A percentile compares a stretch with the other conserved stretches of the same genome.
Conservation (phyloP, 2,888 invertebrate genomes). For the Drosophila nigricruria region DNA sequence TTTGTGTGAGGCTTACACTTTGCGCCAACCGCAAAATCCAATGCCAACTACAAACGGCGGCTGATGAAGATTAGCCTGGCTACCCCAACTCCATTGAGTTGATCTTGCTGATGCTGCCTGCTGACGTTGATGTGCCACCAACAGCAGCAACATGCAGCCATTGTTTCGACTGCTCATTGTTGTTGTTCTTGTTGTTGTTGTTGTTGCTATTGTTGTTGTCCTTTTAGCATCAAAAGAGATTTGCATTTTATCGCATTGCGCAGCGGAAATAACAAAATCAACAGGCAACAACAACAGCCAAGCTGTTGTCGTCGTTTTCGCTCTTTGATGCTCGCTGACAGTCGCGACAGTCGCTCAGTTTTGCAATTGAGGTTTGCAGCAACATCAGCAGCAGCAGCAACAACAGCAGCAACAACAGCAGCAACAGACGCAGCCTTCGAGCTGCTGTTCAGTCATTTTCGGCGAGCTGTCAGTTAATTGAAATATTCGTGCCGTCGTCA, state of each 20-base stretch:
- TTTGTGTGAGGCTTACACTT: slow-evolving; percentile 80
- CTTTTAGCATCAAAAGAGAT: slow-evolving; percentile 79
- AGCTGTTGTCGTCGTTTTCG: slow-evolving; percentile 53
- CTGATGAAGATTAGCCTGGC: slow-evolving; percentile 82
- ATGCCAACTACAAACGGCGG: slow-evolving; percentile 77
- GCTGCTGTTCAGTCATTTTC: slow-evolving; percentile 69
- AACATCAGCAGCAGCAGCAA: neutral
- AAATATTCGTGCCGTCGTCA: slow-evolving; percentile 74
- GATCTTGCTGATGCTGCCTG: slow-evolving; percentile 34
- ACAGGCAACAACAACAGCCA: slow-evolving; percentile 38
- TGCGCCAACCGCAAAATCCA: slow-evolving; percentile 56
- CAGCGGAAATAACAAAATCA: slow-evolving; percentile 73
- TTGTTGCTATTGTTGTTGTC: slow-evolving; percentile 51
- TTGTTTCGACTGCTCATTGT: slow-evolving; percentile 51
- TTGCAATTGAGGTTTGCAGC: slow-evolving; percentile 19
- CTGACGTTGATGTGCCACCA: slow-evolving; percentile 44
- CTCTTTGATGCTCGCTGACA: slow-evolving; percentile 62
- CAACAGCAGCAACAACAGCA: slow-evolving; percentile 1
- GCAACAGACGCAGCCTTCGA: neutral
- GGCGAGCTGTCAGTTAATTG: slow-evolving; percentile 76
- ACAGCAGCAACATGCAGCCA: slow-evolving; percentile 60
- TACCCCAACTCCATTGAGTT: slow-evolving; percentile 17
- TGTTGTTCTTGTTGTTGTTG: slow-evolving; percentile 18
- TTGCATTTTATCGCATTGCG: slow-evolving; percentile 81
- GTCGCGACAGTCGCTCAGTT: slow-evolving; percentile 60